Evolutionary conservation across 2,888 invertebrate species (phyloP).

Genomic region (Tetragonula carbonaria): DNA sequence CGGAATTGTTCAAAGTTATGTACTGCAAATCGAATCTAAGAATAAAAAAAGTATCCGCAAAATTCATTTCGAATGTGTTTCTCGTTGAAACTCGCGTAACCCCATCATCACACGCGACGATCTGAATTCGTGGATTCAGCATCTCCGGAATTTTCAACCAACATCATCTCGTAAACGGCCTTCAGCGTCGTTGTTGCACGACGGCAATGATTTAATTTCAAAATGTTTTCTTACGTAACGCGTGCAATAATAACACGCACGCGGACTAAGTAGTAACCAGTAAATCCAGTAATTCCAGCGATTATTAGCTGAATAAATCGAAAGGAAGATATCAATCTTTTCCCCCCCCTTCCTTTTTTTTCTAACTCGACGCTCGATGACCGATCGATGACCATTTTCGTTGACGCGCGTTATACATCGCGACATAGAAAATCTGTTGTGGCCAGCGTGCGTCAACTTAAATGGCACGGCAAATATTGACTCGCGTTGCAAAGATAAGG

Average conservation of each 20-base stretch:
- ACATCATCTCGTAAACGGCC: not conserved
- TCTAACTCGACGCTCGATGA: not conserved
- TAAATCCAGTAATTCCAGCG: no score
- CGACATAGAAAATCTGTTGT: not conserved
- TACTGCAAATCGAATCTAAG: not conserved
- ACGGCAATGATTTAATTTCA: not conserved
- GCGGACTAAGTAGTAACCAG: no score
- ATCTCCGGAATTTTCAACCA: not conserved
- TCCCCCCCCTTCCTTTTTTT: not conserved
- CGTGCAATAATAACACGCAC: not conserved
- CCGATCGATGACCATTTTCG: not conserved
- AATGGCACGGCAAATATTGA: conserved; percentile 43
- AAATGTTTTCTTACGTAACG: not conserved
- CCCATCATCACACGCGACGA: no score
- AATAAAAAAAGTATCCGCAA: not conserved
- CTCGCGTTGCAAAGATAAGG: conserved; percentile 27
- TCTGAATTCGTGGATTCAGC: not conserved
- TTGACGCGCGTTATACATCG: not conserved
- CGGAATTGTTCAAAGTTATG: not conserved
- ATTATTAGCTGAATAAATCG: not conserved
- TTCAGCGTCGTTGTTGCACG: no score
- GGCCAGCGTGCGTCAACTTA: not conserved
- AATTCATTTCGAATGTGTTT: not conserved
- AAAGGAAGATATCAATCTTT: not conserved
- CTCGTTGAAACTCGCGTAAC: no score